Percentiles rank a stretch among this genome's conserved stretches.
These are phyloP conservation scores for Scartelaos histophorus DNA, from an alignment of 2,113 vertebrate genomes.

Conservation along the genomic window DNA sequence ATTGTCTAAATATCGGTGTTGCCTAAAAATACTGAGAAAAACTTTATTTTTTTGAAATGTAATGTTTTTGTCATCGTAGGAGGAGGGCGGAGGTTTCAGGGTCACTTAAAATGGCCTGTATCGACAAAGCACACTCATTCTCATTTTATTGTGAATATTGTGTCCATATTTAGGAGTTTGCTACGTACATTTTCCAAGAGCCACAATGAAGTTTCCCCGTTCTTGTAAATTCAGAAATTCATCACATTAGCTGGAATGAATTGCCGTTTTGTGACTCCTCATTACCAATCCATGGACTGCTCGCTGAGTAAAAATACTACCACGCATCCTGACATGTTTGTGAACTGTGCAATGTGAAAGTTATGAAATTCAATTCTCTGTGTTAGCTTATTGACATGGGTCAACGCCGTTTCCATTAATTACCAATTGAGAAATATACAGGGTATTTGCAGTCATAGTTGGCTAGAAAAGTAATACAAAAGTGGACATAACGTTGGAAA, in stretches of 20 bases:
- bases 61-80: conserved; percentile 62
- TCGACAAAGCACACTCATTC: conserved; percentile 69
- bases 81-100: conserved; percentile 48
- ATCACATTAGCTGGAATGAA: conserved; percentile 49
- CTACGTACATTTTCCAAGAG: conserved; percentile 40
- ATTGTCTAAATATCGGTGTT: conserved; percentile 57
- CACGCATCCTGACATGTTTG: conserved; percentile 64
- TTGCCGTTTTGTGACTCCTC: conserved; percentile 62
- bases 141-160: conserved; percentile 70
- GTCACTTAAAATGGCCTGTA: conserved; percentile 49
- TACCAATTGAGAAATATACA: conserved; percentile 58
- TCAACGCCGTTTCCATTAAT: conserved; percentile 41
- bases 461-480: conserved; percentile 55
- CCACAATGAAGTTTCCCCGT: conserved; percentile 37
- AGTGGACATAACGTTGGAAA: conserved; percentile 36
- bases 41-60: conserved; percentile 73
- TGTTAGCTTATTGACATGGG: conserved; percentile 63
- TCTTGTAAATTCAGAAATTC: conserved; percentile 57
- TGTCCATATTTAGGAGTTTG: conserved; percentile 18
- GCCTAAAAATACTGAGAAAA: conserved; percentile 64
- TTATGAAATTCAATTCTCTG: conserved; percentile 51
- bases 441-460: conserved; percentile 60
- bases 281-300: conserved; percentile 59
- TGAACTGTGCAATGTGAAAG: conserved; percentile 70
- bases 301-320: conserved; percentile 50